Percentiles rank a stretch among this genome's conserved stretches.
phyloP scores from a whole-genome alignment of 1,140 invertebrate species.

The Panagrolaimus sp. region DNA sequence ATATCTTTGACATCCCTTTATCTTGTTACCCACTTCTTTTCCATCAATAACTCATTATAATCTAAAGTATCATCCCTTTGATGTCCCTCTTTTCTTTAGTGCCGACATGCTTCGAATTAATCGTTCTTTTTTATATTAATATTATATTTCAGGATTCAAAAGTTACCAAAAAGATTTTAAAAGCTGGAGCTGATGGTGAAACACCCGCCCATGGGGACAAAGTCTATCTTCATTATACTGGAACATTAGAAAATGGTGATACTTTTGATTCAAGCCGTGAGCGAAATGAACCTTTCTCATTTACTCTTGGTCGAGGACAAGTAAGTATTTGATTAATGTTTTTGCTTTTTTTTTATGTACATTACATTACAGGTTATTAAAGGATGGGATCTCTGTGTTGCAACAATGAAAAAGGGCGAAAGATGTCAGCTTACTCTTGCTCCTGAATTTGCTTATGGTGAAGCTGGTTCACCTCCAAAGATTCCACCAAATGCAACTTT shows the following conservation, averaged over 20 bases:
- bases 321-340: slow-evolving; percentile 25
- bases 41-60: too few species aligned
- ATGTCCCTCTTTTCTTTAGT: too few species aligned
- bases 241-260: slow-evolving; percentile 79
- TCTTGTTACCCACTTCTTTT: too few species aligned
- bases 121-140: too few species aligned
- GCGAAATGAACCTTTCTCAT: slow-evolving; percentile 76
- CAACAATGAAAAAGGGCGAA: slow-evolving; percentile 88
- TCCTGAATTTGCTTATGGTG: slow-evolving; percentile 85
- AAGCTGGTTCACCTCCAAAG: slow-evolving; percentile 73
- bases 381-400: slow-evolving; percentile 88
- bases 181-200: slow-evolving; percentile 67
- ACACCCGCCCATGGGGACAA: slow-evolving; percentile 67
- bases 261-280: slow-evolving; percentile 87
- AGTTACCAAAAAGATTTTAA: slow-evolving; percentile 78
- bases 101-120: background rate
- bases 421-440: slow-evolving; percentile 76
- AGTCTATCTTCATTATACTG: slow-evolving; percentile 86
- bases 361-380: slow-evolving; percentile 70
- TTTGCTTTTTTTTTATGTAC: slow-evolving; percentile 10
- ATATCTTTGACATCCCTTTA: too few species aligned
- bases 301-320: slow-evolving; percentile 72
- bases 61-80: too few species aligned
- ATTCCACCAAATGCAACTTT: slow-evolving; percentile 85
- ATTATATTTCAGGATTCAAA: slow-evolving; percentile 71